These are phyloP conservation scores for Sceloporus tristichus DNA, from an alignment of 2,113 vertebrate genomes.

Conservation along the genomic window DNA sequence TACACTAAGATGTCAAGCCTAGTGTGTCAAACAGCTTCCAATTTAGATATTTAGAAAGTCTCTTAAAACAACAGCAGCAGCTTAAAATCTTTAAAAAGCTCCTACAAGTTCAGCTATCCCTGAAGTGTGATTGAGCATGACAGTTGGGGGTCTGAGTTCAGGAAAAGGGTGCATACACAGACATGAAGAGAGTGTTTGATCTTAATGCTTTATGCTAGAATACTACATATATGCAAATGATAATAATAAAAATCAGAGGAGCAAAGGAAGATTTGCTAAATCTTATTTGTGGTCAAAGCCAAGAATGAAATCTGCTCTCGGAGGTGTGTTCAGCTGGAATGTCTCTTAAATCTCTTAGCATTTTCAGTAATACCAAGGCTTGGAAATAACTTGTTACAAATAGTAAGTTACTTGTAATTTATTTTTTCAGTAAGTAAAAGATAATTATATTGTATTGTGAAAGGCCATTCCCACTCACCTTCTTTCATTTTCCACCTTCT, in stretches of 20 bases:
- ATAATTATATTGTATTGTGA: neutral
- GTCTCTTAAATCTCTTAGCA: neutral
- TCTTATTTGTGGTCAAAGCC: neutral
- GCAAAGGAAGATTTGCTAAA: neutral
- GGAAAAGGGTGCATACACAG: neutral
- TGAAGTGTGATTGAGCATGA: neutral
- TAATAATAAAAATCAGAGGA: neutral
- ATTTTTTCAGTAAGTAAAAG: neutral
- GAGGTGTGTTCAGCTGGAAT: neutral
- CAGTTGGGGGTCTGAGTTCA: neutral
- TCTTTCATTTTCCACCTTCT: no score
- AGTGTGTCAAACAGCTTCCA: constrained; percentile 19
- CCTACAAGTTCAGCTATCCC: constrained; percentile 11
- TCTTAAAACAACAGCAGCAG: neutral
- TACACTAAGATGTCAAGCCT: neutral
- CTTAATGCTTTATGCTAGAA: neutral
- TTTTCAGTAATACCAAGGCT: neutral
- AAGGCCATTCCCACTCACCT: no score
- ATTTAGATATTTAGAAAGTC: constrained; percentile 5
- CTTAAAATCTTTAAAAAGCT: neutral
- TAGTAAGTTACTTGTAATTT: neutral
- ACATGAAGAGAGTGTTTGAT: neutral
- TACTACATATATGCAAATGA: no score
- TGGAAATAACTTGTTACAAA: neutral
- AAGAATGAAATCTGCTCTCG: no score